phyloP scores from a whole-genome alignment of 2,888 invertebrate species.

The Automeris io region DNA sequence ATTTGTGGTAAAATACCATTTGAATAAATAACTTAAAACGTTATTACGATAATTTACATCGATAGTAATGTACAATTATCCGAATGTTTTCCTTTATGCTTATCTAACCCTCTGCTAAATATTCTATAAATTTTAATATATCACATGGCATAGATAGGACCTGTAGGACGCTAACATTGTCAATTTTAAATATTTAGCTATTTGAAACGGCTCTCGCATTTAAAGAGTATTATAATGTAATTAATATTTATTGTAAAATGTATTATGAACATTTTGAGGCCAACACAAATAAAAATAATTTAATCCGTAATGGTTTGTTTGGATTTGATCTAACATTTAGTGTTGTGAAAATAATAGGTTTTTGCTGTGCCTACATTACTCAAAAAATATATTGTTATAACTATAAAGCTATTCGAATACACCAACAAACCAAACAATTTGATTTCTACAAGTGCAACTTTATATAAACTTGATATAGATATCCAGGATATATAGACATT shows the following conservation, averaged over 20 bases:
- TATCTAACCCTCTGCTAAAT: conserved; percentile 8
- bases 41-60: too few species aligned
- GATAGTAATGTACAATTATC: too few species aligned
- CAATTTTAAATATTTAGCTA: conserved; percentile 72
- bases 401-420: background rate
- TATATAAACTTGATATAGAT: too few species aligned
- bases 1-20: conserved; percentile 20
- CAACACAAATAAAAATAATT: conserved; percentile 68
- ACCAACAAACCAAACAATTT: too few species aligned
- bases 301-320: conserved; percentile 47
- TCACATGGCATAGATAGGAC: conserved; percentile 8
- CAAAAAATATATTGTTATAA: background rate
- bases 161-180: conserved; percentile 48
- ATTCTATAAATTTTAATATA: conserved; percentile 8
- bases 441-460: too few species aligned
- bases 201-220: conserved; percentile 58
- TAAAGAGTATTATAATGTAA: conserved; percentile 41
- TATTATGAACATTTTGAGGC: conserved; percentile 69
- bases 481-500: too few species aligned
- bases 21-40: too few species aligned
- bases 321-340: conserved; percentile 3
- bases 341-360: too few species aligned
- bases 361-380: background rate
- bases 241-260: conserved; percentile 69
- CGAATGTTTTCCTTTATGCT: too few species aligned